A percentile compares a stretch with the other conserved stretches of the same genome.
phyloP scores from a whole-genome alignment of 2,888 invertebrate genomes.

The Hirtodrosophila alboralis region DNA sequence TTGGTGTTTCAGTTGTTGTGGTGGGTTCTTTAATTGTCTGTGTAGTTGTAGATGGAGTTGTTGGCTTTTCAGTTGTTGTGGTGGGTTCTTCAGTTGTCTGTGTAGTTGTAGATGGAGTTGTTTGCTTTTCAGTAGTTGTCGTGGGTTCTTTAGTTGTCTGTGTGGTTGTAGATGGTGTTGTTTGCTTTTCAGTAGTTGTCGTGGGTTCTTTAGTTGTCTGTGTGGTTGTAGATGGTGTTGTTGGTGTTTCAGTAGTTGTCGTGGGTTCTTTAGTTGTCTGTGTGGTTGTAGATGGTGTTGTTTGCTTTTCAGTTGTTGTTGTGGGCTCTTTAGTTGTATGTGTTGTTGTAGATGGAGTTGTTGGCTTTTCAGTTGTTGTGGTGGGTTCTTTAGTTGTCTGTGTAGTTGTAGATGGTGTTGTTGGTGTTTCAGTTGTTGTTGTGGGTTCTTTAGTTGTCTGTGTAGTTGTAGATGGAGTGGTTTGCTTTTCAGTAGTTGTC shows the following conservation, averaged over 20 bases:
- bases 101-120: neutral
- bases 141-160: neutral
- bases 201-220: neutral
- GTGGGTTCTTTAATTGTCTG: too few species aligned
- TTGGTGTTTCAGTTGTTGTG: too few species aligned
- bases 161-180: neutral
- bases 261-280: neutral
- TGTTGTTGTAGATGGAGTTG: neutral
- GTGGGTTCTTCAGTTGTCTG: neutral
- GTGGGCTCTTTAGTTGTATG: too few species aligned
- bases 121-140: neutral
- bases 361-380: neutral
- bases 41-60: neutral
- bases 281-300: neutral
- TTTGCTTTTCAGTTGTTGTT: too few species aligned
- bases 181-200: too few species aligned
- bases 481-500: neutral
- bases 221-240: neutral
- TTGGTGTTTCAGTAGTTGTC: neutral
- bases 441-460: neutral
- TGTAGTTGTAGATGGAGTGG: neutral
- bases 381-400: neutral
- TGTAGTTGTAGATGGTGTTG: neutral
- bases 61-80: neutral
- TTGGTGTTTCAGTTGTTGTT: neutral